These are phyloP conservation scores for Andrena minutula DNA, from an alignment of 2,888 invertebrate genomes.

Conservation along the genomic window DNA sequence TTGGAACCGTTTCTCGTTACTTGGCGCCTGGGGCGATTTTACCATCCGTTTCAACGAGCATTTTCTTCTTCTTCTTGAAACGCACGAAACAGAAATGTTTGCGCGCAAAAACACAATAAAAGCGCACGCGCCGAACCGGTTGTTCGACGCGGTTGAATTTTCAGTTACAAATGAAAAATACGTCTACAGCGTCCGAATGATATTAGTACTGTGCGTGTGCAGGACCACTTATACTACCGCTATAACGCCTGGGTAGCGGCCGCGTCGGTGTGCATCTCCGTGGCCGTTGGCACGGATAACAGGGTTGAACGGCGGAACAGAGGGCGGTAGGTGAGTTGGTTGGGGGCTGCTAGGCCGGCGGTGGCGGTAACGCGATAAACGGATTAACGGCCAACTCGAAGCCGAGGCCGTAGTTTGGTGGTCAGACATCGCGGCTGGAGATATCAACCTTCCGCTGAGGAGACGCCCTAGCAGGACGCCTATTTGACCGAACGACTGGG, in stretches of 20 bases:
- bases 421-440: slow-evolving; percentile 71
- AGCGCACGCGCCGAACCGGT: not conserved
- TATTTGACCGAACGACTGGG: not conserved
- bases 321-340: slow-evolving; percentile 54
- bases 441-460: slow-evolving; percentile 46
- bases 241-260: slow-evolving; percentile 1
- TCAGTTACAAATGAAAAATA: not conserved
- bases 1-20: slow-evolving; percentile 46
- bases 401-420: slow-evolving; percentile 78
- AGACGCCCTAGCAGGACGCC: slow-evolving; percentile 21
- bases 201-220: not conserved
- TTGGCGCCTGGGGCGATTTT: slow-evolving; percentile 22
- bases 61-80: not conserved
- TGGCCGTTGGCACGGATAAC: slow-evolving; percentile 53
- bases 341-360: slow-evolving; percentile 74
- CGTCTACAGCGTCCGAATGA: not conserved
- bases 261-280: slow-evolving; percentile 11
- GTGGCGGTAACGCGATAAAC: slow-evolving; percentile 84
- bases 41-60: slow-evolving; percentile 33
- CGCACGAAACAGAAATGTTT: not conserved
- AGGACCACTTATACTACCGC: not conserved
- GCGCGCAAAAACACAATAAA: not conserved
- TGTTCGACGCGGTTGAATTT: not conserved
- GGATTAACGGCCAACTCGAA: slow-evolving; percentile 83
- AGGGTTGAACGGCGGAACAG: slow-evolving; percentile 52